Conservation (phyloP, 2,113 vertebrate species). For the Casuarius casuarius region DNA sequence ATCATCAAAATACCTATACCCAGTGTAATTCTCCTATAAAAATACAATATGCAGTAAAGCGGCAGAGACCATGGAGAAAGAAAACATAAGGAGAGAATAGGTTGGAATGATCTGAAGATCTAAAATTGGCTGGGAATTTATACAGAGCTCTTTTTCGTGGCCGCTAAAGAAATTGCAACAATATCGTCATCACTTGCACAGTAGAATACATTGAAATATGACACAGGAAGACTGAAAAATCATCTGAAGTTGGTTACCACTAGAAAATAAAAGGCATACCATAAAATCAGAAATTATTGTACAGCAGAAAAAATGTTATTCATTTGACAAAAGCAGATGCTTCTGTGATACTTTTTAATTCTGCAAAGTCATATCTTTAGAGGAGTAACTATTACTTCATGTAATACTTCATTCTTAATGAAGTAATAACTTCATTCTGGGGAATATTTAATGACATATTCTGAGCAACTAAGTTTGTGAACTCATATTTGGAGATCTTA, state of each 20-base stretch:
- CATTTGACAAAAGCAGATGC: background rate
- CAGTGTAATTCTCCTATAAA: background rate
- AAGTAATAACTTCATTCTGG: no score
- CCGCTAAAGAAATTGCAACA: background rate
- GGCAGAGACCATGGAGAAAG: background rate
- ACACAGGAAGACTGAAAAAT: background rate
- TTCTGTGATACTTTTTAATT: background rate
- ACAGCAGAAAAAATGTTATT: background rate
- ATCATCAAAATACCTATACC: background rate
- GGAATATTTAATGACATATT: background rate
- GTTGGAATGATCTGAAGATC: background rate
- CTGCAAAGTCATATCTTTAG: background rate
- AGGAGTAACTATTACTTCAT: background rate
- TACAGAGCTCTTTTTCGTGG: background rate
- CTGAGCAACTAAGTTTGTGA: background rate
- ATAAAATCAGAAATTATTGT: background rate
- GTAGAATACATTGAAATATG: background rate
- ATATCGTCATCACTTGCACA: background rate
- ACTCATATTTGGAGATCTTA: background rate
- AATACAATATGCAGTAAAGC: background rate
- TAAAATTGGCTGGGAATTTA: background rate
- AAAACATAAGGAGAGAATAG: background rate
- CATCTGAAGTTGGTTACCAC: background rate
- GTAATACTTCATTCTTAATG: no score
- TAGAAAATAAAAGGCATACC: background rate